Percentiles rank a stretch among this genome's conserved stretches.
These are phyloP conservation scores for Ophthalmolycus amberensis DNA, from an alignment of 2,113 vertebrate genomes.

Conservation along the genomic window DNA sequence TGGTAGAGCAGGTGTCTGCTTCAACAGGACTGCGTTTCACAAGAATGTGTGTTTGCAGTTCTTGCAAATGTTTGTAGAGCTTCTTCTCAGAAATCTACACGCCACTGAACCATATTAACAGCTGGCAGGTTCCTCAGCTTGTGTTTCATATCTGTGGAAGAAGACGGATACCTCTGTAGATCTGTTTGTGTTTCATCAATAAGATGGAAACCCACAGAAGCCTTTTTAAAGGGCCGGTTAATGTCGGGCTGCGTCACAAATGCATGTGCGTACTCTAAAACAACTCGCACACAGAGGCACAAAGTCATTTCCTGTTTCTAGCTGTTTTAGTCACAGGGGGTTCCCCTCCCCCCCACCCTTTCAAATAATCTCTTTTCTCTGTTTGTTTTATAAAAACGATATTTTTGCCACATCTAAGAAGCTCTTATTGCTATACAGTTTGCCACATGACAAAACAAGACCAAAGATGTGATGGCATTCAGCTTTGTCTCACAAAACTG, in stretches of 20 bases:
- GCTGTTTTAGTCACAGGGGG: slow-evolving; percentile 59
- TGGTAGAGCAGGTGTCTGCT: slow-evolving; percentile 14
- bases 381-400: slow-evolving; percentile 36
- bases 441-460: slow-evolving; percentile 51
- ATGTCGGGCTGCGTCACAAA: slow-evolving; percentile 25
- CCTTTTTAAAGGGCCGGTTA: slow-evolving; percentile 6
- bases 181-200: slow-evolving; percentile 32
- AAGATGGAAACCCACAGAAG: slow-evolving; percentile 35
- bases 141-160: slow-evolving; percentile 42
- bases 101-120: slow-evolving; percentile 23
- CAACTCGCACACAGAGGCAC: slow-evolving; percentile 31
- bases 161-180: slow-evolving; percentile 21
- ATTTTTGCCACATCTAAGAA: slow-evolving; percentile 28
- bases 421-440: slow-evolving; percentile 13
- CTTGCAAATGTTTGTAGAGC: slow-evolving; percentile 29
- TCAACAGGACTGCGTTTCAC: slow-evolving; percentile 17
- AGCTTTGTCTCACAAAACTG: slow-evolving; percentile 27
- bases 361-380: slow-evolving; percentile 47
- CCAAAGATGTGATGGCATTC: slow-evolving; percentile 38
- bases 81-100: slow-evolving; percentile 49
- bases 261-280: slow-evolving; percentile 12
- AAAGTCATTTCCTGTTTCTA: slow-evolving; percentile 69
- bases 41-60: slow-evolving; percentile 28
- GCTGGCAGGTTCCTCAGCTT: slow-evolving; percentile 32
- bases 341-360: slow-evolving; percentile 17